phyloP scores from a whole-genome alignment of 1,140 invertebrate species.

The Adelges cooleyi region DNA sequence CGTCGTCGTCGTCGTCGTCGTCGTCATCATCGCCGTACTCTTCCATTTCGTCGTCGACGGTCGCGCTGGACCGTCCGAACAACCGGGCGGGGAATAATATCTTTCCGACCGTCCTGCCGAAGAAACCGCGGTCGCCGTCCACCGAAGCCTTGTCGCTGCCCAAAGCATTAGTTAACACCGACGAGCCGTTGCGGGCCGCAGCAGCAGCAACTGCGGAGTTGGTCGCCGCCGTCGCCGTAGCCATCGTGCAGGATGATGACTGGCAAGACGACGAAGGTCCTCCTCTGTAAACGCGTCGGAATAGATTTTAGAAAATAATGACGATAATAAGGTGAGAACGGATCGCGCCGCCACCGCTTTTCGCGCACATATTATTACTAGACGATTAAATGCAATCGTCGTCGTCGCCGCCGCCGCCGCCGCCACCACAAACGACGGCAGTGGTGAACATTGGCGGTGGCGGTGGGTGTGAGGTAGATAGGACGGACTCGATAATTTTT shows the following conservation, averaged over 20 bases:
- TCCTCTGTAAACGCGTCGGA: not conserved
- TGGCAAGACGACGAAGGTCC: not conserved
- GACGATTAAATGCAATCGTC: not conserved
- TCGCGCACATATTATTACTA: not conserved
- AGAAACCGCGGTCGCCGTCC: not conserved
- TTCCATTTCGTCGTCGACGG: not conserved
- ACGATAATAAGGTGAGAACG: too few species aligned
- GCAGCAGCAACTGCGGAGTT: too few species aligned
- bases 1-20: slow-evolving; percentile 11
- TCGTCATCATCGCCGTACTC: not conserved
- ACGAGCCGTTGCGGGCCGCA: not conserved
- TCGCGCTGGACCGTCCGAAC: not conserved
- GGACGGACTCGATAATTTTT: too few species aligned
- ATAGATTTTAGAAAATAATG: too few species aligned
- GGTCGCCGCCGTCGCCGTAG: not conserved
- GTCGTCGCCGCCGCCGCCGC: not conserved
- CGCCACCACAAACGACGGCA: not conserved
- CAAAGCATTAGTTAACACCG: not conserved
- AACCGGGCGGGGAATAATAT: not conserved
- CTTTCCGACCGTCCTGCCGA: not conserved
- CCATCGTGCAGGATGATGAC: not conserved
- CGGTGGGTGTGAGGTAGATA: not conserved
- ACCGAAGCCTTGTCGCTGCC: not conserved
- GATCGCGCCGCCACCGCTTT: not conserved
- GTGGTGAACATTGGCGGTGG: slow-evolving; percentile 3